Evolutionary conservation across 2,888 invertebrate species (phyloP).

Genomic region (Sthenelais limicola): DNA sequence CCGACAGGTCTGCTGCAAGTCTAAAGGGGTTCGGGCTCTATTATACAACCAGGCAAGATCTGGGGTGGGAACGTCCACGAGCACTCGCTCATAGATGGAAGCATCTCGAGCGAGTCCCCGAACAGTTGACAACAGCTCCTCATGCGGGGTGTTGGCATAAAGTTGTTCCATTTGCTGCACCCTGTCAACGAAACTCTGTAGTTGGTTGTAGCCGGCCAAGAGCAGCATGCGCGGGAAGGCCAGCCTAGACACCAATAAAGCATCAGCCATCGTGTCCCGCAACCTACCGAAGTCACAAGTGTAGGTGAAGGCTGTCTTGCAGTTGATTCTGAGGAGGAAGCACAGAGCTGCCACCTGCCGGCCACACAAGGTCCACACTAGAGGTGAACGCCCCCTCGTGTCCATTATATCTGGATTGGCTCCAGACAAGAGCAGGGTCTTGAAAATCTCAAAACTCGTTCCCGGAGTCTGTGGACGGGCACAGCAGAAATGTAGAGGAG

Average conservation of each 20-base stretch:
- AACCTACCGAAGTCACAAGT: conserved; percentile 9
- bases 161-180: conserved; percentile 23
- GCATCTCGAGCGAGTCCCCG: conserved; percentile 12
- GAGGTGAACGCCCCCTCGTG: conserved; percentile 2
- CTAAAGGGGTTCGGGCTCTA: conserved; percentile 47
- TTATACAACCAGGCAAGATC: conserved; percentile 15
- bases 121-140: not conserved
- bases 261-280: conserved; percentile 26
- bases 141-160: not conserved
- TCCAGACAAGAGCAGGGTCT: conserved; percentile 10
- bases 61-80: conserved; percentile 20
- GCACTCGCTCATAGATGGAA: conserved; percentile 24
- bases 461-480: conserved; percentile 28
- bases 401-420: conserved; percentile 29
- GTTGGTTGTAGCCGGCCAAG: conserved; percentile 7
- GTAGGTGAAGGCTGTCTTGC: conserved; percentile 4
- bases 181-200: not conserved
- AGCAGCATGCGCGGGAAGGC: conserved; percentile 33
- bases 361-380: conserved; percentile 16
- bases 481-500: conserved; percentile 32
- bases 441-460: conserved; percentile 8
- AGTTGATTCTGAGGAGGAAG: conserved; percentile 14
- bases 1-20: conserved; percentile 58
- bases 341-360: conserved; percentile 32
- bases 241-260: conserved; percentile 6